These are phyloP conservation scores for Gadus chalcogrammus DNA, from an alignment of 2,113 vertebrate genomes.

Conservation along the genomic window DNA sequence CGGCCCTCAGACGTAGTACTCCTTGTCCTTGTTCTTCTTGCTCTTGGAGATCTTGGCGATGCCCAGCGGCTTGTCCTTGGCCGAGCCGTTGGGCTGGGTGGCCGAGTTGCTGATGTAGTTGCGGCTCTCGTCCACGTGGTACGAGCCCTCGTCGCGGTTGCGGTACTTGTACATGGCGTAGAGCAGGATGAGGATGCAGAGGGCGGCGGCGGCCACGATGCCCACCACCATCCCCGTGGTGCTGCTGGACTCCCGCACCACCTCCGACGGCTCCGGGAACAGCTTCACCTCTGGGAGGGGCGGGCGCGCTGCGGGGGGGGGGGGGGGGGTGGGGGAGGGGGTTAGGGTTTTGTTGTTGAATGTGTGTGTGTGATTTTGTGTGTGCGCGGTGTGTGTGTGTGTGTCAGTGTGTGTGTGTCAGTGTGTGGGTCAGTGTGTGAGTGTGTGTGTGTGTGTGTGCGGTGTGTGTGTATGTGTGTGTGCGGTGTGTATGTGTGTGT, in stretches of 20 bases:
- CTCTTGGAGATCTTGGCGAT: conserved; percentile 98
- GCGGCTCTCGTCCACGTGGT: conserved; percentile 98
- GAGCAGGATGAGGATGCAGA: conserved; percentile 99
- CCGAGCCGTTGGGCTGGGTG: conserved; percentile 93
- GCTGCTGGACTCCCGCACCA: conserved; percentile 95
- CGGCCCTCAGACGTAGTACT: conserved; percentile 96
- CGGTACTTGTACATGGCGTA: conserved; percentile 99
- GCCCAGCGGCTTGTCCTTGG: conserved; percentile 97
- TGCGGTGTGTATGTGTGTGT: too few species aligned
- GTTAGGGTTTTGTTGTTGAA: too few species aligned
- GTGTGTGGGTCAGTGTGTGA: too few species aligned
- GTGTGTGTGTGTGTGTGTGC: too few species aligned
- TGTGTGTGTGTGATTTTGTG: too few species aligned
- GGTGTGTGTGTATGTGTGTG: too few species aligned
- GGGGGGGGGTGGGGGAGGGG: not conserved
- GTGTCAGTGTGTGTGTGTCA: too few species aligned
- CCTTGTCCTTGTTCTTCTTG: conserved; percentile 99
- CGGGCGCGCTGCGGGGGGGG: conserved; percentile 81
- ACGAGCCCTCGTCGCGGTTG: conserved; percentile 97
- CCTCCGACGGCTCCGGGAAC: conserved; percentile 85
- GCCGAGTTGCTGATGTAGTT: conserved; percentile 99
- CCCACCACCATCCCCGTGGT: conserved; percentile 99
- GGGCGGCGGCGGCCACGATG: conserved; percentile 92
- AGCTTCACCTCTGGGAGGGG: conserved; percentile 87
- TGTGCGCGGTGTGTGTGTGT: too few species aligned